Evolutionary conservation across 2,113 vertebrate genomes (phyloP).

Genomic region (Cyanoramphus novaezelandiae): DNA sequence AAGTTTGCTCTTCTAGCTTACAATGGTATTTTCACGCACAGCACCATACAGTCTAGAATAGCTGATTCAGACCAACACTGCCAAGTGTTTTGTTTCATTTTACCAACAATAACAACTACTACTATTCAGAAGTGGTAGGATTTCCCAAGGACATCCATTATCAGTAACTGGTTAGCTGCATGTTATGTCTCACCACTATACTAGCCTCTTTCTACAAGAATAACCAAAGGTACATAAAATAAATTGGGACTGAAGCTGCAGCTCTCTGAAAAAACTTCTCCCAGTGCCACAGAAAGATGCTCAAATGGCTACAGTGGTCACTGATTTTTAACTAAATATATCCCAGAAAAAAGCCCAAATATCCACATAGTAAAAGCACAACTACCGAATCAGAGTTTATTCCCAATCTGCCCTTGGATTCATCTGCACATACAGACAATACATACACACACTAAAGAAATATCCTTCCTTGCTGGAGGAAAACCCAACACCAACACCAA

Average conservation of each 20-base stretch:
- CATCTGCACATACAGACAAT: background rate
- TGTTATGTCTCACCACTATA: background rate
- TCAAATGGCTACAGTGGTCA: background rate
- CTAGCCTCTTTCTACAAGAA: background rate
- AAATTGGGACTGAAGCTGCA: background rate
- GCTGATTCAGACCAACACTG: background rate
- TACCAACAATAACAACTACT: background rate
- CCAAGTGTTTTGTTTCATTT: background rate
- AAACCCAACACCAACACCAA: background rate
- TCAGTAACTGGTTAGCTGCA: rapidly evolving
- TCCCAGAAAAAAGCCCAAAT: background rate
- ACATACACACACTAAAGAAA: background rate
- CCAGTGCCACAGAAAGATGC: background rate
- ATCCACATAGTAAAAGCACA: background rate
- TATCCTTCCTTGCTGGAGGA: background rate
- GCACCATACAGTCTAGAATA: background rate
- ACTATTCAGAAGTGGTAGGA: background rate
- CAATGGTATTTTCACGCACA: background rate
- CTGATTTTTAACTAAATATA: background rate
- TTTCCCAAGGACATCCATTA: background rate
- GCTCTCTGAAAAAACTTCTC: background rate
- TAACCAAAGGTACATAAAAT: background rate
- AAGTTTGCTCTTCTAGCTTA: background rate
- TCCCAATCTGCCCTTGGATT: background rate
- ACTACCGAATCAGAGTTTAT: background rate